Conservation (phyloP, 2,113 vertebrate genomes). For the Triplophysa tibetana region DNA sequence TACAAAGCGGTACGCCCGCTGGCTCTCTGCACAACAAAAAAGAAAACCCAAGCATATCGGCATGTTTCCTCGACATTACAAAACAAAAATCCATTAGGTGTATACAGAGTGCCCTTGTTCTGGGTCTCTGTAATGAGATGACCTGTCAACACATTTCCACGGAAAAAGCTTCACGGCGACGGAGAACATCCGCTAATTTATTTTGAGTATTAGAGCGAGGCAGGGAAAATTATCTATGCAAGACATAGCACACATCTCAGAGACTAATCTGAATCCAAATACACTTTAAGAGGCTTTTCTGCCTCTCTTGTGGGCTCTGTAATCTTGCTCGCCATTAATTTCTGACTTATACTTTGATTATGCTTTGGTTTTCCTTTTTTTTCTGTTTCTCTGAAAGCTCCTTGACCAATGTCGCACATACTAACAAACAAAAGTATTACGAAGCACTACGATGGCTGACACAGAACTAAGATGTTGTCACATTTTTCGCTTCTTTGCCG, state of each 20-base stretch:
- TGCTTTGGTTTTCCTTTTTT: constrained; percentile 7
- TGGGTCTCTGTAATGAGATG: neutral
- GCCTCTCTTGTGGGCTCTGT: constrained; percentile 9
- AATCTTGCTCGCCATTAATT: constrained; percentile 33
- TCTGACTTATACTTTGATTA: constrained; percentile 10
- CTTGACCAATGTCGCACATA: neutral
- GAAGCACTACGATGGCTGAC: no score
- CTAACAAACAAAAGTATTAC: no score
- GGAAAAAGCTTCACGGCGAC: neutral
- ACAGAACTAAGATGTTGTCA: no score
- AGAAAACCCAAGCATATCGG: neutral
- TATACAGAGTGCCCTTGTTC: neutral
- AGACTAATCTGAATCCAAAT: constrained; percentile 33
- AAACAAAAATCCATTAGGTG: neutral
- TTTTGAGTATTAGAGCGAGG: constrained; percentile 6
- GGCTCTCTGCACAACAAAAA: constrained; percentile 78
- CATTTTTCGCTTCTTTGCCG: no score
- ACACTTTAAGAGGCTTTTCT: constrained; percentile 39
- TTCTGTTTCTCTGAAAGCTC: neutral
- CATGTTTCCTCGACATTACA: neutral
- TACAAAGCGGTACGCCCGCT: constrained; percentile 87
- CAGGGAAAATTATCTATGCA: constrained; percentile 2
- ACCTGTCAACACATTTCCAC: neutral
- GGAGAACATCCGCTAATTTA: neutral
- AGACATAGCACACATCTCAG: constrained; percentile 15